These are phyloP conservation scores for Heliconius charithonia DNA, from an alignment of 2,888 invertebrate genomes.

Conservation along the genomic window DNA sequence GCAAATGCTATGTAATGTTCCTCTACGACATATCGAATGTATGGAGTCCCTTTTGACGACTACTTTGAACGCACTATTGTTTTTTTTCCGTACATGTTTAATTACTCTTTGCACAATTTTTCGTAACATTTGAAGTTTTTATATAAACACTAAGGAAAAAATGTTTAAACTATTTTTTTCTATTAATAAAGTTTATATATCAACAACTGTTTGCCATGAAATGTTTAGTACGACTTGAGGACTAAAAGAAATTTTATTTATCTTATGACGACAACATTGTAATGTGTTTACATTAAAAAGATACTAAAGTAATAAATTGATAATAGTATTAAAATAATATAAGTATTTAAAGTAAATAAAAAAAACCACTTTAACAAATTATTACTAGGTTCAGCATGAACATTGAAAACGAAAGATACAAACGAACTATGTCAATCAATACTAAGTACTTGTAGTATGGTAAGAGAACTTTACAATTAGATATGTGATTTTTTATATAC, in stretches of 20 bases:
- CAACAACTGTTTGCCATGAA: background rate
- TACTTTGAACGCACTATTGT: slow-evolving; percentile 65
- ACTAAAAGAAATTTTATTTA: slow-evolving; percentile 11
- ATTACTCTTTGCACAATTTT: slow-evolving; percentile 60
- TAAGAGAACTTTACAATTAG: no score
- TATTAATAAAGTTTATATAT: background rate
- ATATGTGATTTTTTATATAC: background rate
- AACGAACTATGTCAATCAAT: background rate
- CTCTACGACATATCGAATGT: slow-evolving; percentile 68
- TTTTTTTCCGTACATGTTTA: slow-evolving; percentile 63
- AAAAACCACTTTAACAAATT: background rate
- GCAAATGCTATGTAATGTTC: slow-evolving; percentile 69
- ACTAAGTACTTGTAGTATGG: no score
- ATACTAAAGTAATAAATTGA: slow-evolving; percentile 25
- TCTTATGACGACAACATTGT: slow-evolving; percentile 29
- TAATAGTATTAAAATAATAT: slow-evolving; percentile 17
- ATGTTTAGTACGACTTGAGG: background rate
- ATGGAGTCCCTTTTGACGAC: slow-evolving; percentile 62
- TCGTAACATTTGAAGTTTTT: slow-evolving; percentile 61
- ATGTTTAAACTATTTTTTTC: background rate
- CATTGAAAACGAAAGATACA: background rate
- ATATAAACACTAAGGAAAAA: background rate
- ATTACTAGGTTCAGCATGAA: background rate
- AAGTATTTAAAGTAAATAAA: slow-evolving; percentile 6
- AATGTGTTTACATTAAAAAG: slow-evolving; percentile 25